A percentile compares a stretch with the other conserved stretches of the same genome.
Evolutionary conservation across 2,888 invertebrate species (phyloP).

Genomic region (Pollenia labialis): DNA sequence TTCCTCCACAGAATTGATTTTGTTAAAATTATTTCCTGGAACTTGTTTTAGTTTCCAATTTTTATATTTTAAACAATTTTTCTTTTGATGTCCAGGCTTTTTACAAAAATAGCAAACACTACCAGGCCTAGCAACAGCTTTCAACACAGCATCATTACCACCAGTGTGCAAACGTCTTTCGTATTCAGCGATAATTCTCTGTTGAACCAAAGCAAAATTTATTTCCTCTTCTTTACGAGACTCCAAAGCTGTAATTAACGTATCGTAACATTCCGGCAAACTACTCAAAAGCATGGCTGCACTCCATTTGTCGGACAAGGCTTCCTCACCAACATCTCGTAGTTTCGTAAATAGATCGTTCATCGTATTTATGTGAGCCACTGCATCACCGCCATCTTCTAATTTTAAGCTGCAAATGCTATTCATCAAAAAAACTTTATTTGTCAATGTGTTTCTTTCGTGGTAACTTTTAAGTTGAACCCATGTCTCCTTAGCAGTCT

Average conservation of each 20-base stretch:
- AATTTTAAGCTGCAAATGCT: no score
- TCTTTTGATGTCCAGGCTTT: no score
- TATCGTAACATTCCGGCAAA: constrained; percentile 20
- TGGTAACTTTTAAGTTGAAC: background rate
- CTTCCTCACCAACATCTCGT: constrained; percentile 22
- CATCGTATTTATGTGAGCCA: background rate
- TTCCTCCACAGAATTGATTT: constrained; percentile 38
- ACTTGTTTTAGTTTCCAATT: background rate
- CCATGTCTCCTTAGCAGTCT: constrained; percentile 41
- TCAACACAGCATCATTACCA: no score
- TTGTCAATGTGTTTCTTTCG: no score
- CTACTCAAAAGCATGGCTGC: constrained; percentile 18
- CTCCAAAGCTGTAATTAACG: constrained; percentile 12
- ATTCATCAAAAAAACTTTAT: no score
- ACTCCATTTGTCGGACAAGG: constrained; percentile 21
- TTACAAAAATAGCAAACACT: no score
- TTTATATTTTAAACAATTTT: no score
- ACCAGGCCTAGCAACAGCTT: no score
- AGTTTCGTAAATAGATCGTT: constrained; percentile 18
- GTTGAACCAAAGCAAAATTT: background rate
- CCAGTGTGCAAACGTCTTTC: no score
- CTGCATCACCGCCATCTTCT: no score
- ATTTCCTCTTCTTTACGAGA: constrained; percentile 24
- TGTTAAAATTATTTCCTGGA: constrained; percentile 1
- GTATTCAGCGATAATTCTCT: background rate